Percentiles rank a stretch among this genome's conserved stretches.
Evolutionary conservation across 1,140 invertebrate species (phyloP).

Genomic region (Drosophila ananassae): DNA sequence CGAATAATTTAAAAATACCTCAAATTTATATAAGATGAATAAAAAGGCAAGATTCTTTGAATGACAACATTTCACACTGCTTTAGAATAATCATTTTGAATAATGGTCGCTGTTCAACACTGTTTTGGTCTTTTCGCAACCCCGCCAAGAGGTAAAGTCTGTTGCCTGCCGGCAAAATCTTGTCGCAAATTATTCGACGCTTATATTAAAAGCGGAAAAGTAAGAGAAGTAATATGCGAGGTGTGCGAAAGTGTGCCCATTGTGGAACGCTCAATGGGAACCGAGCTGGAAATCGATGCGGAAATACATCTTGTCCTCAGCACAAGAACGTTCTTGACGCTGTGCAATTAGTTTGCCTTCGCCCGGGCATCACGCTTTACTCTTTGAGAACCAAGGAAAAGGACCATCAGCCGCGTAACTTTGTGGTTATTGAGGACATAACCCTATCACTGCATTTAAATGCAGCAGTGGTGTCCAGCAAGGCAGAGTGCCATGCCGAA

Average conservation of each 20-base stretch:
- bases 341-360: constrained; percentile 53
- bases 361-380: constrained; percentile 51
- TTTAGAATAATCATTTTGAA: too few species aligned
- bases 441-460: constrained; percentile 56
- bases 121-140: not conserved
- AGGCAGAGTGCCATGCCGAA: constrained; percentile 71
- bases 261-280: constrained; percentile 75
- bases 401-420: constrained; percentile 63
- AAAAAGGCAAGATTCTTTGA: too few species aligned
- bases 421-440: constrained; percentile 67
- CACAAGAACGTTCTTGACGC: constrained; percentile 63
- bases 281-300: constrained; percentile 56
- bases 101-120: not conserved
- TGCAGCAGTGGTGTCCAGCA: constrained; percentile 69
- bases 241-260: constrained; percentile 61
- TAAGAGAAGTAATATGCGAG: constrained; percentile 37
- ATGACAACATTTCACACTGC: too few species aligned
- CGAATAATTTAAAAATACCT: too few species aligned
- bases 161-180: not conserved
- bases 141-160: not conserved
- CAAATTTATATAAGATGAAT: too few species aligned
- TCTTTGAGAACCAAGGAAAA: constrained; percentile 66
- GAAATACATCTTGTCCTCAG: constrained; percentile 63
- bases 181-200: not conserved
- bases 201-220: too few species aligned